phyloP scores from a whole-genome alignment of 2,888 invertebrate species.

The Spatulosminthurus flaviceps region DNA sequence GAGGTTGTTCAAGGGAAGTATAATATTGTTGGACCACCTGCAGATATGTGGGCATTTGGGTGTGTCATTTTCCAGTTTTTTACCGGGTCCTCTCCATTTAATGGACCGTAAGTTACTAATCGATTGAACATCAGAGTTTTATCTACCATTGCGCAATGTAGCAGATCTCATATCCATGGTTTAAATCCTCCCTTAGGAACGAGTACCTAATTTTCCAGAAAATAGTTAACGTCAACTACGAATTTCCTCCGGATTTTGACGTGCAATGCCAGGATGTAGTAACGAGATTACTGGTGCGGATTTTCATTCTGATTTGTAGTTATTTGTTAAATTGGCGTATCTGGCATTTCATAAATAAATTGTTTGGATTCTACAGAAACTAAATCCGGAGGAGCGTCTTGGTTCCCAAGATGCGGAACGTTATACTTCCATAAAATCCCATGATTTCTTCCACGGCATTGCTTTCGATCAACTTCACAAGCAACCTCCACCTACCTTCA shows the following conservation, averaged over 20 bases:
- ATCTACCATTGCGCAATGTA: too few relatives aligned
- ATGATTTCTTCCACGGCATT: conserved; percentile 85
- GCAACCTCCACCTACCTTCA: conserved; percentile 65
- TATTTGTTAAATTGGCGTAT: too few relatives aligned
- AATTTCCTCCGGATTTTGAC: conserved; percentile 91
- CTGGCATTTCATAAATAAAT: background rate
- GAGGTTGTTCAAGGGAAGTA: conserved; percentile 85
- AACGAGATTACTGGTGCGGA: conserved; percentile 77
- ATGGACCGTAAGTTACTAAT: conserved; percentile 71
- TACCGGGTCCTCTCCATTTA: conserved; percentile 90
- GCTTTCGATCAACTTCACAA: conserved; percentile 83
- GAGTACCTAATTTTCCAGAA: conserved; percentile 97
- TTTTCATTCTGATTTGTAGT: conserved; percentile 36
- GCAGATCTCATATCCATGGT: too few relatives aligned
- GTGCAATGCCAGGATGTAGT: conserved; percentile 87
- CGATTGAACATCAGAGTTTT: background rate
- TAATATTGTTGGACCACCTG: conserved; percentile 74
- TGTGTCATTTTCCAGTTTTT: conserved; percentile 98
- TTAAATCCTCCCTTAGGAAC: too few relatives aligned
- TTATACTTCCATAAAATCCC: conserved; percentile 84
- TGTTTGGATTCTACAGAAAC: conserved; percentile 67
- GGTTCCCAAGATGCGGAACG: conserved; percentile 80
- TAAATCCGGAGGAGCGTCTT: conserved; percentile 81
- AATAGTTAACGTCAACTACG: conserved; percentile 88
- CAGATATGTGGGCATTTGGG: conserved; percentile 97